Evolutionary conservation across 2,797 vertebrate species (phyloP).

Genomic region (Periparus ater): DNA sequence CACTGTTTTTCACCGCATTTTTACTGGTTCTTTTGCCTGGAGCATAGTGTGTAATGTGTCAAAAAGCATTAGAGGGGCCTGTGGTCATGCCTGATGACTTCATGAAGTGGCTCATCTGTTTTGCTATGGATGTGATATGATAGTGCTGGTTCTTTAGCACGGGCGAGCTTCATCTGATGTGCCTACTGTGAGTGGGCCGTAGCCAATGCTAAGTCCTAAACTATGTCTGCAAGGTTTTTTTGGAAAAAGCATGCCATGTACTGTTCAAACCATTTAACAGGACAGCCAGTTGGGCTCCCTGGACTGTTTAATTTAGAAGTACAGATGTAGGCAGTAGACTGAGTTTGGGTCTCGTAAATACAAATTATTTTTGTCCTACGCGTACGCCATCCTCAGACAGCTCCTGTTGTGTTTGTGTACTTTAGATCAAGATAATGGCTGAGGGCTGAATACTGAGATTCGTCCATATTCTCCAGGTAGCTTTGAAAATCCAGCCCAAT

Average conservation of each 20-base stretch:
- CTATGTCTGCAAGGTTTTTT: neutral
- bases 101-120: neutral
- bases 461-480: neutral
- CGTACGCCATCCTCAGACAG: neutral
- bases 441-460: neutral
- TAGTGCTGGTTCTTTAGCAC: neutral
- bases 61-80: neutral
- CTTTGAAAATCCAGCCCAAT: slow-evolving; percentile 18
- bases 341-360: neutral
- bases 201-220: neutral
- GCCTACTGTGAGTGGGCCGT: neutral
- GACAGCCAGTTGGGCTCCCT: neutral
- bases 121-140: neutral
- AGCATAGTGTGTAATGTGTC: neutral
- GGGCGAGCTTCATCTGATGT: neutral
- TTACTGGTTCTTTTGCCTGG: neutral
- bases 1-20: neutral
- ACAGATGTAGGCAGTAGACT: neutral
- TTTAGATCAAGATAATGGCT: neutral
- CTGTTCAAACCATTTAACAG: neutral
- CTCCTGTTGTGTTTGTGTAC: neutral
- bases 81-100: neutral
- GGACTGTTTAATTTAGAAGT: neutral
- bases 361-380: neutral
- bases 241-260: neutral